These are phyloP conservation scores for Galerucella calmariensis DNA, from an alignment of 2,888 invertebrate species.

Conservation along the genomic window DNA sequence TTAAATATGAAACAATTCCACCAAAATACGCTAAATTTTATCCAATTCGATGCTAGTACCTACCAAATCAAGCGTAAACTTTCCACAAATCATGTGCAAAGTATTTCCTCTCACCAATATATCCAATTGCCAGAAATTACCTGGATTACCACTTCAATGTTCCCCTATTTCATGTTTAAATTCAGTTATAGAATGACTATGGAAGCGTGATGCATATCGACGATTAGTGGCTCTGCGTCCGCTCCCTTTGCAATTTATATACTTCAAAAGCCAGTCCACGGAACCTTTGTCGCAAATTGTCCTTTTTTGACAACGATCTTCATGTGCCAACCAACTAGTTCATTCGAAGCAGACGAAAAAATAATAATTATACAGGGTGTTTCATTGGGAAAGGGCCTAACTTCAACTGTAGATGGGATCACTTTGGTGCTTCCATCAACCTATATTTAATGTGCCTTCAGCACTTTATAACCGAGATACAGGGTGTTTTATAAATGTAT, in stretches of 20 bases:
- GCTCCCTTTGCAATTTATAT: constrained; percentile 1
- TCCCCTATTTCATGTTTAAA: constrained; percentile 5
- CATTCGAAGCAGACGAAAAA: too few species aligned
- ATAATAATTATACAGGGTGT: too few species aligned
- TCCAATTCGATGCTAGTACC: neutral
- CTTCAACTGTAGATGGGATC: too few species aligned
- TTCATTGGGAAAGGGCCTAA: too few species aligned
- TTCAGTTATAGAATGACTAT: constrained; percentile 15
- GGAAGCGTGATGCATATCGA: constrained; percentile 18
- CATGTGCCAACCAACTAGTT: too few species aligned
- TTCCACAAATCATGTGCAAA: neutral
- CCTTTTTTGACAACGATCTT: neutral
- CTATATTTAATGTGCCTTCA: too few species aligned
- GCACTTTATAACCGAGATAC: too few species aligned
- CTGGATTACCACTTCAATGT: constrained; percentile 14
- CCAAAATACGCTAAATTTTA: too few species aligned
- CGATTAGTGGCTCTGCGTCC: constrained; percentile 9
- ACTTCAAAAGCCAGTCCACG: constrained; percentile 9
- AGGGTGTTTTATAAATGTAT: too few species aligned
- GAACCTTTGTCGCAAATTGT: neutral
- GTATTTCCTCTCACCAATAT: constrained; percentile 1
- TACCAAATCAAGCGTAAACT: neutral
- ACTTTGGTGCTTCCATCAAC: too few species aligned
- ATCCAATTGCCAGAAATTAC: constrained; percentile 13
- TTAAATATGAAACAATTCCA: too few species aligned